Percentiles rank a stretch among this genome's conserved stretches.
Conservation (phyloP, 1,140 invertebrate species). For the Oryzaephilus surinamensis region DNA sequence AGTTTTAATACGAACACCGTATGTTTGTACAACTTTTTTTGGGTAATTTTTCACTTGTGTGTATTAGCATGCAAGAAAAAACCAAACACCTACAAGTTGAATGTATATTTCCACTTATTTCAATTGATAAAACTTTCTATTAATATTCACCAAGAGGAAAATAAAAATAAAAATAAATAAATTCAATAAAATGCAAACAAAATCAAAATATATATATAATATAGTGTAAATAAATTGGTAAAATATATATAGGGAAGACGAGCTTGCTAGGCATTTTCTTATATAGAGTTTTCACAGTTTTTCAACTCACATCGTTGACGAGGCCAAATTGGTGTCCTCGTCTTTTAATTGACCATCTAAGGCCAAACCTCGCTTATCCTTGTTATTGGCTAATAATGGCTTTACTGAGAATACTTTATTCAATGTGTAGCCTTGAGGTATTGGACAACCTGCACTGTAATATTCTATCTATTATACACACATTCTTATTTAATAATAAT, state of each 20-base stretch:
- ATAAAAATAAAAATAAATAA: too few species aligned
- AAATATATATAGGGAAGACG: constrained; percentile 8
- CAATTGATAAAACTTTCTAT: too few species aligned
- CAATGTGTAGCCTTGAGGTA: constrained; percentile 91
- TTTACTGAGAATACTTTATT: constrained; percentile 95
- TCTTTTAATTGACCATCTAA: constrained; percentile 97
- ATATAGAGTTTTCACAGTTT: too few species aligned
- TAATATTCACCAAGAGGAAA: too few species aligned
- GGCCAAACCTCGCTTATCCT: constrained; percentile 95
- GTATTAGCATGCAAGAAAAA: too few species aligned
- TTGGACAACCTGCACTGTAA: constrained; percentile 86
- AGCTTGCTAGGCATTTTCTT: not conserved
- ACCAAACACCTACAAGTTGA: too few species aligned
- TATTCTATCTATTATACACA: too few species aligned
- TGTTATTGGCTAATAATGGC: constrained; percentile 91
- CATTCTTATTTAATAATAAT: too few species aligned
- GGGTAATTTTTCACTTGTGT: too few species aligned
- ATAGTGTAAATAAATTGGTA: constrained; percentile 5
- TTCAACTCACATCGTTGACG: constrained; percentile 74
- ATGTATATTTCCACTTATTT: too few species aligned
- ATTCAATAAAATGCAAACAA: constrained; percentile 8
- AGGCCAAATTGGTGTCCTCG: constrained; percentile 97
- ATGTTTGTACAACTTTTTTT: too few species aligned
- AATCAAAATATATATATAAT: constrained; percentile 8
- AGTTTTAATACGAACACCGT: too few species aligned